Conservation (phyloP, 30 jellyfish, hydroid and myxozoan genomes). For the Turritopsis rubra region DNA sequence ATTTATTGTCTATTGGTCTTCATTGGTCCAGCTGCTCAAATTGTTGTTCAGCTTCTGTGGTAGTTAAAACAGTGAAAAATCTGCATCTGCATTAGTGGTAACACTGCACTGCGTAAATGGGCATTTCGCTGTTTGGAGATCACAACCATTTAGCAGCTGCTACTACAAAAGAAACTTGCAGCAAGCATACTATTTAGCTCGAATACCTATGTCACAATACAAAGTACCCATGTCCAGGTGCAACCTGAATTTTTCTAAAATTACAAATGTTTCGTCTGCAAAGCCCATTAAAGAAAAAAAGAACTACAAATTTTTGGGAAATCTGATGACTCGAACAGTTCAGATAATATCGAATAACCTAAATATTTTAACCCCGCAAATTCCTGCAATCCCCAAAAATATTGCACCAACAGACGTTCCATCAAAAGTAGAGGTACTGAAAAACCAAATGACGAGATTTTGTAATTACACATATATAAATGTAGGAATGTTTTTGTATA, state of each 20-base stretch:
- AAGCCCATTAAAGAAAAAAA: conserved; percentile 12
- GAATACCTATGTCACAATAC: no score
- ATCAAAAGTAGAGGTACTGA: background rate
- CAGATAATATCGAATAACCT: background rate
- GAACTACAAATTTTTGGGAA: background rate
- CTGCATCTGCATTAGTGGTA: background rate
- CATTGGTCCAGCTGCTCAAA: no score
- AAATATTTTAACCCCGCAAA: background rate
- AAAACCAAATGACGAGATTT: background rate
- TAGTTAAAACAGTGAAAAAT: no score
- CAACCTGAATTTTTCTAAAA: background rate
- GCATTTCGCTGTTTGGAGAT: background rate
- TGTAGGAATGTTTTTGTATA: background rate
- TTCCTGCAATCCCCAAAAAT: background rate
- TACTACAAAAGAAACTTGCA: no score
- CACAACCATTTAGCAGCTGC: no score
- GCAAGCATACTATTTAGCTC: no score
- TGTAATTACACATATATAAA: no score
- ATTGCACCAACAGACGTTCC: background rate
- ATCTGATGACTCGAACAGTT: background rate
- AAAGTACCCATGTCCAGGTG: no score
- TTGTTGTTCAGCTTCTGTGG: no score
- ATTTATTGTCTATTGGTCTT: no score
- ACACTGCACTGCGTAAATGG: conserved; percentile 2
- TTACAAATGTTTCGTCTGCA: background rate